Evolutionary conservation across 2,888 invertebrate species (phyloP).

Genomic region (Lepidocyrtoides sp.): DNA sequence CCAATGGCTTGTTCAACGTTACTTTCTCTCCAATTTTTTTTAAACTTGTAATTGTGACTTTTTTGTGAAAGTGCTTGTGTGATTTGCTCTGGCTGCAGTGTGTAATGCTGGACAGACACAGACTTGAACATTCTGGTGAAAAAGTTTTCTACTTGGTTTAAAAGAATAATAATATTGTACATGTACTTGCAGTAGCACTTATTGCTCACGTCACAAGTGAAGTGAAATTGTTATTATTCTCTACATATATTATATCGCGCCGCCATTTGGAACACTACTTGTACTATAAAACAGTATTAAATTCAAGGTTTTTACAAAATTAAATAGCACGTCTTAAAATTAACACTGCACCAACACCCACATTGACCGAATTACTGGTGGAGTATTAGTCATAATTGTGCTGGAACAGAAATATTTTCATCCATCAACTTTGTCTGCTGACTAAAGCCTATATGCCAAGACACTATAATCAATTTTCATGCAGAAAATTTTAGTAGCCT

Average conservation of each 20-base stretch:
- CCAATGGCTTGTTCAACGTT: constrained; percentile 42
- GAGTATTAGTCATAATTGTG: too few relatives aligned
- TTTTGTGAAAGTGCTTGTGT: constrained; percentile 32
- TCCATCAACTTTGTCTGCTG: not conserved
- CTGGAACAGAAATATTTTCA: not conserved
- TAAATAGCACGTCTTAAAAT: not conserved
- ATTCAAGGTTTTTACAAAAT: not conserved
- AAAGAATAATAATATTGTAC: too few relatives aligned
- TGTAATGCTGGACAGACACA: not conserved
- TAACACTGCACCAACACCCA: too few relatives aligned
- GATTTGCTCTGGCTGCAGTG: constrained; percentile 33
- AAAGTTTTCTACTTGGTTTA: not conserved
- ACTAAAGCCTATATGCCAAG: not conserved
- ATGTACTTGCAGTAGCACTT: not conserved
- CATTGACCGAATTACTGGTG: not conserved
- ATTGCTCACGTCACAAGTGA: not conserved
- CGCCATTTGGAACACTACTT: not conserved
- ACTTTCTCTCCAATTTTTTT: constrained; percentile 45
- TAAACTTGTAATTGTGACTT: constrained; percentile 45
- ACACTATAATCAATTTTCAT: not conserved
- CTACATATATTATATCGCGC: not conserved
- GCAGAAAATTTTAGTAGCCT: not conserved
- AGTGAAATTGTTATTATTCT: not conserved
- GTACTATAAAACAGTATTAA: not conserved
- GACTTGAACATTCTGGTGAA: not conserved